A percentile compares a stretch with the other conserved stretches of the same genome.
These are phyloP conservation scores for Colletes collaris DNA, from an alignment of 2,888 invertebrate species.

Conservation along the genomic window DNA sequence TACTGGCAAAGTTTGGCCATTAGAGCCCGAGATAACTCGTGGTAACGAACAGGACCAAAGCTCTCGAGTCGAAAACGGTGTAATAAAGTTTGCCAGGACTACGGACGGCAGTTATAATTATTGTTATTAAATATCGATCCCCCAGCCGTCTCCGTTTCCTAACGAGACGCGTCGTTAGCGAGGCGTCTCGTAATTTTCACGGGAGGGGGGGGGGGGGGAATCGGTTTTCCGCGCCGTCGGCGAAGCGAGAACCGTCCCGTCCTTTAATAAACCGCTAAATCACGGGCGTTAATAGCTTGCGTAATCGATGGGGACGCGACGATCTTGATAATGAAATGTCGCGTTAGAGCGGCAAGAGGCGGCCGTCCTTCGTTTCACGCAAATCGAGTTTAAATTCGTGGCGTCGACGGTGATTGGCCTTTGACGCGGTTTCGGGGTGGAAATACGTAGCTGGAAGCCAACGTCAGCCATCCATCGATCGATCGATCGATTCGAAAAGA, in stretches of 20 bases:
- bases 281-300: constrained; percentile 21
- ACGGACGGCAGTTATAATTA: not conserved
- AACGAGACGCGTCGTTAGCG: constrained; percentile 43
- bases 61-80: too few species aligned
- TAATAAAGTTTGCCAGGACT: too few species aligned
- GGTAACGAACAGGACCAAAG: too few species aligned
- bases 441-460: too few species aligned
- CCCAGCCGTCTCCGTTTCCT: not conserved
- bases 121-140: constrained; percentile 34
- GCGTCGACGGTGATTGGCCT: not conserved
- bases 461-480: too few species aligned
- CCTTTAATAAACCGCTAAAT: constrained; percentile 41
- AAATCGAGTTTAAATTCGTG: not conserved
- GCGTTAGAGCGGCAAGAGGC: not conserved
- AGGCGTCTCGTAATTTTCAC: constrained; percentile 19
- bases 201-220: not conserved
- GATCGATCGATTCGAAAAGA: too few species aligned
- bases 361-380: not conserved
- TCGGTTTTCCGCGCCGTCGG: constrained; percentile 25
- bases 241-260: not conserved
- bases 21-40: too few species aligned
- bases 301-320: constrained; percentile 42
- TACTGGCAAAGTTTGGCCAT: too few species aligned
- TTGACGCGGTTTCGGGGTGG: too few species aligned
- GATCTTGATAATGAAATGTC: constrained; percentile 27